These are phyloP conservation scores for Drosophila eugracilis DNA, from an alignment of 1,140 invertebrate genomes.

Conservation along the genomic window DNA sequence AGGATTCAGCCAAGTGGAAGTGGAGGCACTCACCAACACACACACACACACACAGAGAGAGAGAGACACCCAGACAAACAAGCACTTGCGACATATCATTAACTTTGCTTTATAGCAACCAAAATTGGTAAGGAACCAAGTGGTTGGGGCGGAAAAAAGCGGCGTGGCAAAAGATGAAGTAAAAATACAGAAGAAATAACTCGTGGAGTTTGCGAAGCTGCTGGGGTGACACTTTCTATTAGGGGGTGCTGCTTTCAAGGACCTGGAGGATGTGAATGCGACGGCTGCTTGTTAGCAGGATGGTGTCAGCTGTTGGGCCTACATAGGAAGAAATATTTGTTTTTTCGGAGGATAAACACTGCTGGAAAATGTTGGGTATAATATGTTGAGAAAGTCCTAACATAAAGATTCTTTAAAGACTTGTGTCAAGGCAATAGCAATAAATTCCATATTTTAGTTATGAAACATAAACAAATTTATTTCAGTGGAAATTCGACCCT, in stretches of 20 bases:
- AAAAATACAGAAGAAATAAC: slow-evolving; percentile 68
- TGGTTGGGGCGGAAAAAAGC: slow-evolving; percentile 18
- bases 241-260: slow-evolving; percentile 4
- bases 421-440: too few relatives aligned
- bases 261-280: slow-evolving; percentile 22
- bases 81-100: slow-evolving; percentile 74
- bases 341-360: neutral
- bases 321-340: slow-evolving; percentile 16
- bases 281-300: slow-evolving; percentile 40
- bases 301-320: slow-evolving; percentile 53
- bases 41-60: neutral
- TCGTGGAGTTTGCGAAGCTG: slow-evolving; percentile 29
- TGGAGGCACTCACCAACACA: slow-evolving; percentile 27
- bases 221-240: slow-evolving; percentile 12
- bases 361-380: neutral
- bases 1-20: slow-evolving; percentile 40
- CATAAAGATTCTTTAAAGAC: too few relatives aligned
- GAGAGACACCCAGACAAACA: slow-evolving; percentile 28
- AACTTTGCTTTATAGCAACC: slow-evolving; percentile 70
- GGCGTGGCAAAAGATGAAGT: slow-evolving; percentile 54
- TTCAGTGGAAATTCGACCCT: neutral
- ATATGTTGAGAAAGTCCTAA: too few relatives aligned
- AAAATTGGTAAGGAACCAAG: slow-evolving; percentile 21
- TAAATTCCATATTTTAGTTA: neutral
- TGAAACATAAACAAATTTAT: neutral